These are phyloP conservation scores for Hymenochirus boettgeri DNA, from an alignment of 2,113 vertebrate genomes.

Conservation along the genomic window DNA sequence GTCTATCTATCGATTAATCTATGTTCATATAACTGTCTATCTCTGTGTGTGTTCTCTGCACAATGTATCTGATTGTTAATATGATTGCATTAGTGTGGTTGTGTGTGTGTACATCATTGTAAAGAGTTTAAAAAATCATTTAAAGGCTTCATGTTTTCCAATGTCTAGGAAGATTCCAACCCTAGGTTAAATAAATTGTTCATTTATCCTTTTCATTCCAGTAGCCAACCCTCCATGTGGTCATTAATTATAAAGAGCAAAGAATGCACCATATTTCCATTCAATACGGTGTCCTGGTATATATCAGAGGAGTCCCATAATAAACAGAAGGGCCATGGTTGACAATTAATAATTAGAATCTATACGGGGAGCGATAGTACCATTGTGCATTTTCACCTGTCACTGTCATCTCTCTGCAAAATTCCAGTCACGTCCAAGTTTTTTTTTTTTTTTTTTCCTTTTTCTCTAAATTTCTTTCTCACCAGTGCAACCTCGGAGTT, in stretches of 20 bases:
- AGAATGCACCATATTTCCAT: conserved; percentile 84
- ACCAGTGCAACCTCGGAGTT: conserved; percentile 82
- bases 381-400: conserved; percentile 80
- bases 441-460: too few relatives aligned
- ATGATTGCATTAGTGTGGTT: too few relatives aligned
- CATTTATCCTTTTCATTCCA: conserved; percentile 79
- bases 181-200: conserved; percentile 85
- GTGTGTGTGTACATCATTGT: too few relatives aligned
- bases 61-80: too few relatives aligned
- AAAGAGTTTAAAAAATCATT: conserved; percentile 54
- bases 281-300: conserved; percentile 78
- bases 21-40: too few relatives aligned
- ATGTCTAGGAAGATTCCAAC: conserved; percentile 74
- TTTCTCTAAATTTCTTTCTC: conserved; percentile 76
- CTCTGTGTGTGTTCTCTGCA: too few relatives aligned
- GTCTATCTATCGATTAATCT: too few relatives aligned
- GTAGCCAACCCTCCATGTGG: conserved; percentile 78
- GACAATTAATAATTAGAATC: conserved; percentile 87
- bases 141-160: conserved; percentile 54
- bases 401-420: conserved; percentile 67
- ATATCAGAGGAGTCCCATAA: conserved; percentile 84
- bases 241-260: conserved; percentile 85
- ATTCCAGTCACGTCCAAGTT: conserved; percentile 78
- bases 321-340: conserved; percentile 81
- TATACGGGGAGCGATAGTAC: conserved; percentile 75